Base-by-base conservation (phyloP, 2,797 vertebrate genomes). In the Sebastes vulpes region DNA sequence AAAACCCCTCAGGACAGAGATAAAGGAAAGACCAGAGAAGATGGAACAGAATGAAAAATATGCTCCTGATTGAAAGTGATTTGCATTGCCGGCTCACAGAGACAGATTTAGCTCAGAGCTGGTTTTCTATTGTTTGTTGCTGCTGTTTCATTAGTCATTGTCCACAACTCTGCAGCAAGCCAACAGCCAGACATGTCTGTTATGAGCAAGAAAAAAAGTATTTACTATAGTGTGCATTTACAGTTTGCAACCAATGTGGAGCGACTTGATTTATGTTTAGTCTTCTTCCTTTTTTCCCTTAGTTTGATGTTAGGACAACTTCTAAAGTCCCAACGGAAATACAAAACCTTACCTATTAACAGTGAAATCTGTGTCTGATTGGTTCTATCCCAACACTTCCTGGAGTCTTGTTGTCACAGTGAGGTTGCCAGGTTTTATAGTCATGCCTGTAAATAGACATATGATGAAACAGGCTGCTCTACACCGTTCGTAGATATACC, bases 1-100 rank as follows among this genome's bases (percentile, higher is more conserved):
- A 83, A 78, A 48, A 14, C 11, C 75, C 65, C 76, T 23, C 75
- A 48, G 65, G 82, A 77, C 53, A 59, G 69, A 59, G 69, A 72
- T 38, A 23, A 64, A 5, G 25, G 25, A 73, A 42, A 63, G 28
- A 80, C 48, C 59, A 20, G 70, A 50, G 61, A 75, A 29, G 31
- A 48, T 35, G 25, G 9, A 32, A n/a, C 1, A 25, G 23, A 65
- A 53, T 82, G 9, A 23, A 58, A 65, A 76, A 73, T 11, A 52
- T 28, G 11, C 3, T 10, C 7, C 25, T 3, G 14, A 54, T 4
- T 66, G 7, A 67, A 68, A 28, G 5, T 25, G 60, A 66, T 81
- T 63, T 71, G 26, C 60, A 54, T 20, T 28, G 20, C 29, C 21
- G 48, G 21, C 11, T 35, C 31, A 38, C 29, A 20, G 21, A 61